Base-by-base conservation (phyloP, 2,888 invertebrate genomes). In the Eupithecia abbreviata region DNA sequence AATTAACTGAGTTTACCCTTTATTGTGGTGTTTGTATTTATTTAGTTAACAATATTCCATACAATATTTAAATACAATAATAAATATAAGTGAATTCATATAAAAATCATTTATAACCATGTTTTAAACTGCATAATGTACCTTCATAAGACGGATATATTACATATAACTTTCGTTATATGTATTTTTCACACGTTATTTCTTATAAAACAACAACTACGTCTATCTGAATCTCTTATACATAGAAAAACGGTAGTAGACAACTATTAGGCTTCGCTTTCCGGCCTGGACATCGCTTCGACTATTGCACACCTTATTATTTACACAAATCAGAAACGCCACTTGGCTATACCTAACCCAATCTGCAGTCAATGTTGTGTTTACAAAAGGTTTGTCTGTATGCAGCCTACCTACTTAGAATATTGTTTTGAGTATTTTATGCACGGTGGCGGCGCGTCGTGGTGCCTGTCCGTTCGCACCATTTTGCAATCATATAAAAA, bases 101-200 rank as follows among this genome's bases (percentile, higher is more conserved):
- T 93, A 93, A 93, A 93, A 95, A 94, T 89, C 90, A 92, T 93
- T 90, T 90, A 92, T 86, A 93, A 93, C 92, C 91, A 91, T 90
- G 85, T 91, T 90, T 89, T 86, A 91, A 45, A 90, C 89, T 91
- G 92, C 86, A 87, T 89, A 89, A 87, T 90, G 89, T 90, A 90
- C 91, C 86, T 92, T 94, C 94, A 94, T 93, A 94, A 94, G 94
- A 94, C 93, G 94, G 95, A 94, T 93, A 93, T 92, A 91, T 91
- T 86, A 90, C 93, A 94, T 92, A 93, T 91, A 94, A 93, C 85
- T 90, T 86, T 90, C 90, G 92, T 93, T 92, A 93, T 91, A 94
- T 93, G 92, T 86, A 90, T 90, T 89, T 90, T 86, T 91, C 90
- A 91, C 91, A 92, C 89, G 90, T 92, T 90, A 91, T 89, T 91